Base-by-base conservation (phyloP, 2,797 vertebrate species). In the Argentina silus region DNA sequence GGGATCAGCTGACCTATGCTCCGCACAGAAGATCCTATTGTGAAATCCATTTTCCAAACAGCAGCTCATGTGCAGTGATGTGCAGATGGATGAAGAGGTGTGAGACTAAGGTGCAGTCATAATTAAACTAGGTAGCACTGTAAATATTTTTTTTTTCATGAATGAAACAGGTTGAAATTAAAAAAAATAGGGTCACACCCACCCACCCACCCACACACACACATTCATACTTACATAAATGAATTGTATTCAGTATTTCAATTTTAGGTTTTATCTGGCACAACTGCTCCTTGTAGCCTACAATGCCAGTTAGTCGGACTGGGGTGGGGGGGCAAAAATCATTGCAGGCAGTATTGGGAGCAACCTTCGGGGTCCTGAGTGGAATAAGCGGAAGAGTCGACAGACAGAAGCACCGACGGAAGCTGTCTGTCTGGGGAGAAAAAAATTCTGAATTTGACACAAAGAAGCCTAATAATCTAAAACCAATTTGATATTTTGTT, bases 371-470 rank as follows among this genome's bases (percentile, higher is more conserved):
- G 91, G 92, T 88, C 92, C 85, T 92, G 51, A 45, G 17, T 81
- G 59, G 83, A 90, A 84, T 83, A 92, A 89, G 91, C 92, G 93
- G 94, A 94, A 95, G 93, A 67, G 73, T 23, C 62, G 75, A 60
- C 82, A 85, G 89, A 85, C 90, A 87, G 93, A 91, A 90, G 90
- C 80, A 81, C 87, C 81, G 87, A 63, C 89, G 85, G 88, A 90
- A 91, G 88, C 86, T 88, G 83, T 89, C 87, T 91, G 87, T 89
- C 82, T 88, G 82, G 74, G 83, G 73, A 86, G 78, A 85, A 86
- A 80, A 77, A 82, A 56, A 23, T 77, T 47, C 80, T 83, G 65
- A 72, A 78, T 87, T 87, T 85, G 82, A 89, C 82, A 81, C 85
- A 85, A 86, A 88, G 83, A 71, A 71, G 82, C 75, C 78, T 78